These are phyloP conservation scores for Orius insidiosus DNA, from an alignment of 1,140 invertebrate species.

Conservation along the genomic window DNA sequence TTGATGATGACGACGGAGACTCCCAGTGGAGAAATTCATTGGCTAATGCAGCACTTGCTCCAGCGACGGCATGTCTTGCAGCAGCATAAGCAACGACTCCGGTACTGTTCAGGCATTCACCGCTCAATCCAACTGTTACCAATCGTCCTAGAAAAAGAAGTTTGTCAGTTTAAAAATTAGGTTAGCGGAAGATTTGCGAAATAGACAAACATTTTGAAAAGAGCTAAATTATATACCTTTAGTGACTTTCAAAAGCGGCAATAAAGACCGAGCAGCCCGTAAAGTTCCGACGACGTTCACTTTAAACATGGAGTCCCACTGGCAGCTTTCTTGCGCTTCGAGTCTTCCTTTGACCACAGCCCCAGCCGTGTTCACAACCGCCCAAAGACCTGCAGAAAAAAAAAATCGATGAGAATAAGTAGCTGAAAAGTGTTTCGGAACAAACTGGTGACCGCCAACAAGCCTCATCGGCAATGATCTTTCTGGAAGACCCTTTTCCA, in stretches of 20 bases:
- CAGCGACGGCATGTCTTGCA: conserved; percentile 49
- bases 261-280: conserved; percentile 52
- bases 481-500: too few species aligned
- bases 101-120: conserved; percentile 22
- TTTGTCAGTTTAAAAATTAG: too few species aligned
- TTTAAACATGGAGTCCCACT: conserved; percentile 59
- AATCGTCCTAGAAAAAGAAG: conserved; percentile 29
- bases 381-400: conserved; percentile 59
- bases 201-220: too few species aligned
- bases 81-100: conserved; percentile 46
- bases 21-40: conserved; percentile 41
- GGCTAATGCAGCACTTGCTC: conserved; percentile 48
- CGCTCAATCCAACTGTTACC: conserved; percentile 29
- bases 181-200: too few species aligned
- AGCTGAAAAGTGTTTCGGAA: too few species aligned
- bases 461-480: too few species aligned
- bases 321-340: conserved; percentile 46
- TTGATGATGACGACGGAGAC: conserved; percentile 59
- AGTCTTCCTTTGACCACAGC: conserved; percentile 46
- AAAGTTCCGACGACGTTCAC: conserved; percentile 58
- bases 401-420: too few species aligned
- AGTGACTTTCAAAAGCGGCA: conserved; percentile 41
- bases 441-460: too few species aligned
- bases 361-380: conserved; percentile 63
- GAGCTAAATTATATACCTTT: conserved; percentile 25